phyloP scores from a whole-genome alignment of 2,113 vertebrate species.

The Circaetus gallicus region DNA sequence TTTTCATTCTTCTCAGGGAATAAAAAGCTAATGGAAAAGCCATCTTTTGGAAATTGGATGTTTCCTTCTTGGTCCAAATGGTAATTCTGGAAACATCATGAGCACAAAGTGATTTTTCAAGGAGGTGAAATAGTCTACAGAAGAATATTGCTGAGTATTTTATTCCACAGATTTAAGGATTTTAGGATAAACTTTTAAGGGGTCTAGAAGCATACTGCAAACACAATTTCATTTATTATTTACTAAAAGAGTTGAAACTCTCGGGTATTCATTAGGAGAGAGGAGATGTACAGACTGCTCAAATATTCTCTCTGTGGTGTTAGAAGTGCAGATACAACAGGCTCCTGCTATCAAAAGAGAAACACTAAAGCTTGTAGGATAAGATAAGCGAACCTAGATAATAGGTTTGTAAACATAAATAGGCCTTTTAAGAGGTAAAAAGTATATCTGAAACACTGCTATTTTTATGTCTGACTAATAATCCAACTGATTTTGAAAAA shows the following conservation, averaged over 20 bases:
- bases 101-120: neutral
- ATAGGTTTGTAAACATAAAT: conserved; percentile 30
- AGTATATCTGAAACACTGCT: neutral
- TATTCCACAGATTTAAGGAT: neutral
- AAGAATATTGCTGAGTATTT: neutral
- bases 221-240: conserved; percentile 57
- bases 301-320: conserved; percentile 25
- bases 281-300: neutral
- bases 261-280: conserved; percentile 37
- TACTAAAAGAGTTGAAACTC: conserved; percentile 38
- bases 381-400: neutral
- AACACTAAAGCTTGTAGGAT: neutral
- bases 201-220: neutral
- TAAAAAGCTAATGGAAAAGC: conserved; percentile 2
- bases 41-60: neutral
- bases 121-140: neutral
- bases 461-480: neutral
- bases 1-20: neutral
- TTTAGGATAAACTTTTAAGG: conserved; percentile 29
- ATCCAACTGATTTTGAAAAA: neutral
- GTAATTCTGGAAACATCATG: neutral
- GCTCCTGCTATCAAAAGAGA: conserved; percentile 2
- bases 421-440: neutral
- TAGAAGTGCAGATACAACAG: neutral
- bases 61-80: neutral